These are phyloP conservation scores for Drosophila lacteicornis DNA, from an alignment of 1,140 invertebrate species.

Conservation along the genomic window DNA sequence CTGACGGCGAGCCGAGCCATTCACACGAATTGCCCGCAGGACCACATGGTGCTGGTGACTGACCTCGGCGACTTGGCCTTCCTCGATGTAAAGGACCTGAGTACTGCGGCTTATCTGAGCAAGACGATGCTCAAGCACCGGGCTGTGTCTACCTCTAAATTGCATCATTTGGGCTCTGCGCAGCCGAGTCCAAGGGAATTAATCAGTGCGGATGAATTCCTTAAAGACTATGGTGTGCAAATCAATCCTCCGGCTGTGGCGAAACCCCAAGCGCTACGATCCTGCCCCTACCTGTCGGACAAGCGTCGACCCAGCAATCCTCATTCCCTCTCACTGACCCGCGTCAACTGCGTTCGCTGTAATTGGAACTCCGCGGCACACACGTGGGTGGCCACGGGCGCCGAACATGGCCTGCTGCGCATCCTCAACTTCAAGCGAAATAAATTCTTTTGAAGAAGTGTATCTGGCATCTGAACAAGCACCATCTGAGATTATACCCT, in stretches of 20 bases:
- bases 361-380: constrained; percentile 57
- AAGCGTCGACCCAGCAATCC: constrained; percentile 30
- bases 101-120: constrained; percentile 20
- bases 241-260: constrained; percentile 35
- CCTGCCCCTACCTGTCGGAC: constrained; percentile 18
- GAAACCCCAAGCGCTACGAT: background rate
- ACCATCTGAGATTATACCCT: constrained; percentile 43
- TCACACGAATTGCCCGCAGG: constrained; percentile 56
- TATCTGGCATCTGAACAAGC: constrained; percentile 6
- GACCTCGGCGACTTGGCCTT: constrained; percentile 71
- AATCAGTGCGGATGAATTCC: constrained; percentile 39
- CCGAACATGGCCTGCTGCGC: constrained; percentile 75
- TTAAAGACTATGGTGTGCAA: constrained; percentile 60
- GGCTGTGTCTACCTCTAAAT: constrained; percentile 30
- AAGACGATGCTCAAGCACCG: constrained; percentile 20
- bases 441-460: constrained; percentile 35
- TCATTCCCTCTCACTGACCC: constrained; percentile 39
- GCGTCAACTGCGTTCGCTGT: constrained; percentile 59
- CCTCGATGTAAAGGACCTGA: constrained; percentile 46
- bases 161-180: constrained; percentile 24
- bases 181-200: background rate
- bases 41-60: constrained; percentile 26
- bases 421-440: constrained; percentile 56
- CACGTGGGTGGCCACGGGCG: constrained; percentile 65
- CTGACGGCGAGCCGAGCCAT: constrained; percentile 36